phyloP scores from a whole-genome alignment of 2,113 vertebrate genomes.

The Mobula birostris region DNA sequence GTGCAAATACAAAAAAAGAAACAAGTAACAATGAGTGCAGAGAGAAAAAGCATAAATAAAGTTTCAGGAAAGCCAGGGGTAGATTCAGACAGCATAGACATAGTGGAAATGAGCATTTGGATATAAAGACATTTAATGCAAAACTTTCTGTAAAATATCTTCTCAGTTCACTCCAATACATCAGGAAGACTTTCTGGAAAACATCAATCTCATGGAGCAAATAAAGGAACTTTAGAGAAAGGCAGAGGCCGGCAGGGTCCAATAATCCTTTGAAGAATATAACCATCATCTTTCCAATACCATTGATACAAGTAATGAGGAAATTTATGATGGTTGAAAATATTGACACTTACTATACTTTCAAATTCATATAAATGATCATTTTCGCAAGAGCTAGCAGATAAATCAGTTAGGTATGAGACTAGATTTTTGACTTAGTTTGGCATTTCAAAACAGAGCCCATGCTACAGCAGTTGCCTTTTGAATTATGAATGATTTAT shows the following conservation, averaged over 20 bases:
- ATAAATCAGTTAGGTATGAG: not conserved
- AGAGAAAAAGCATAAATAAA: too few species aligned
- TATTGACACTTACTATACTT: not conserved
- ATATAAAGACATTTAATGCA: not conserved
- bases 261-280: not conserved
- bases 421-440: not conserved
- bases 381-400: not conserved
- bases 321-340: not conserved
- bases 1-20: too few species aligned
- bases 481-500: conserved; percentile 14
- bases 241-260: not conserved
- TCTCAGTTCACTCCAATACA: not conserved
- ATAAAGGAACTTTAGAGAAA: not conserved
- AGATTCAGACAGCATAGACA: too few species aligned
- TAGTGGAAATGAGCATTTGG: not conserved
- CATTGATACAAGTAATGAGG: not conserved
- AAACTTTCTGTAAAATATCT: not conserved
- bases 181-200: not conserved
- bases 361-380: not conserved
- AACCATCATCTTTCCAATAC: not conserved
- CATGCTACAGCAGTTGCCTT: not conserved
- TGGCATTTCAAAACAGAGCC: not conserved
- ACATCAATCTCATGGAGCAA: not conserved
- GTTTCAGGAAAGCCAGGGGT: too few species aligned
- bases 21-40: too few species aligned